Evolutionary conservation across 2,113 vertebrate genomes (phyloP), one percentile per base, ranked within the genome.

Genomic region (Meles meles): DNA sequence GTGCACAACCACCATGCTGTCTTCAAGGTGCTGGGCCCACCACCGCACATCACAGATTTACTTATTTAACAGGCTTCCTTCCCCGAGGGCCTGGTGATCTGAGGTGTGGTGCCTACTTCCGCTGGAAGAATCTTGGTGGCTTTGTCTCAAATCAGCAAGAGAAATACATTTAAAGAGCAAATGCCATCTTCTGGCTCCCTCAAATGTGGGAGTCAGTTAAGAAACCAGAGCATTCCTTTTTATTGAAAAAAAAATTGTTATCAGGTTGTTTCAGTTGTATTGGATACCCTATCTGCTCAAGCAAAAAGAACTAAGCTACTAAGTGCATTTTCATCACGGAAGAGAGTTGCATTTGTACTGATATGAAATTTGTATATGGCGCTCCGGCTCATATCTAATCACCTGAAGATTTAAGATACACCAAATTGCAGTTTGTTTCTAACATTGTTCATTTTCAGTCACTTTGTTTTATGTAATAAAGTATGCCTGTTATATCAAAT

Each of bases 201-300:
- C 65, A 0, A 83, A 57, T 69, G 20, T 29, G 82, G 72, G 7
- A 0, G 20, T 79, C 93, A 63, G 44, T 83, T 85, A 63, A 91
- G 85, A 96, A 96, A 88, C 44, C 87, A 88, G 98, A 96, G 96
- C 97, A 98, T 98, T 95, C 98, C 95, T 98, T 94, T 95, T 92
- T 81, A 92, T 63, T 55, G 39, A 18, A 93, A 76, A 80, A 82
- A 82, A n/a, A 65, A 87, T 82, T 96, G 55, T 96, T 94, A 90
- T 96, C 96, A 88, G 94, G 6, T 92, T 96, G 3, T 80, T 96
- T 92, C 71, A 74, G 82, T 93, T 81, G 79, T 97, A 15, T 74
- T 55, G 18, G 87, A 79, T 69, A 7, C 92, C 95, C 82, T 42
- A 34, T 59, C 79, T 95, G 52, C 74, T 95, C 42, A 83, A 57